Base-by-base conservation (phyloP, 2,113 vertebrate species). In the Mastomys natalensis region DNA sequence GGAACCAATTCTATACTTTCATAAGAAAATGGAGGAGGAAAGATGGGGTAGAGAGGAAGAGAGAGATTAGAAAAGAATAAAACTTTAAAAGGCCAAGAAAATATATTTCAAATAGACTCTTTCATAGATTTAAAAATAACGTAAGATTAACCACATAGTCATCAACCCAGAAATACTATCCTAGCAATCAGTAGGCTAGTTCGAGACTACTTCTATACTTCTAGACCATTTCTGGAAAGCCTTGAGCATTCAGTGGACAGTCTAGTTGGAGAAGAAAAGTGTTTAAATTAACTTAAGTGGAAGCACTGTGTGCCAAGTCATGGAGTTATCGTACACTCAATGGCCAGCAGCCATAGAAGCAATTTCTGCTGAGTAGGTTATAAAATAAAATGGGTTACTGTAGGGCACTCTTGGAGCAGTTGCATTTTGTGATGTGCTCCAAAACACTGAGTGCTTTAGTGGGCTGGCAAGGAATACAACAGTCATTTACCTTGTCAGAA, bases 361-460 rank as follows among this genome's bases (percentile, higher is more conserved):
- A 96, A 94, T 98, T 98, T 98, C 98, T 98, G 97, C 98, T 98
- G 98, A 98, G 98, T 98, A 98, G 97, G 85, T 37, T 90, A 97
- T 97, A 98, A 98, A 98, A 97, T 97, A 97, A 98, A 95, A 95
- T 93, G 48, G 73, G 95, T 72, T 97, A 92, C 93, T 97, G 90
- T 97, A 97, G 97, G 96, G 87, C 74, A 88, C 40, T 92, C 51
- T 95, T 60, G 37, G 88, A 89, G 86, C n/a, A 89, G 64, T 70
- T 64, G 51, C 94, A 95, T 87, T 90, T 95, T 74, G 81, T 74
- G 66, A 87, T 89, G 48, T 9, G 82, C 94, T 89, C 76, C 76
- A 92, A 97, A 91, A 34, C 62, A 82, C 1, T 84, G 78, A 93
- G 58, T 45, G 70, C 17, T 90, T 97, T 87, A 80, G 60, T 58